These are phyloP conservation scores for Alexandromys oeconomus DNA, from an alignment of 2,797 vertebrate species.

Conservation along the genomic window DNA sequence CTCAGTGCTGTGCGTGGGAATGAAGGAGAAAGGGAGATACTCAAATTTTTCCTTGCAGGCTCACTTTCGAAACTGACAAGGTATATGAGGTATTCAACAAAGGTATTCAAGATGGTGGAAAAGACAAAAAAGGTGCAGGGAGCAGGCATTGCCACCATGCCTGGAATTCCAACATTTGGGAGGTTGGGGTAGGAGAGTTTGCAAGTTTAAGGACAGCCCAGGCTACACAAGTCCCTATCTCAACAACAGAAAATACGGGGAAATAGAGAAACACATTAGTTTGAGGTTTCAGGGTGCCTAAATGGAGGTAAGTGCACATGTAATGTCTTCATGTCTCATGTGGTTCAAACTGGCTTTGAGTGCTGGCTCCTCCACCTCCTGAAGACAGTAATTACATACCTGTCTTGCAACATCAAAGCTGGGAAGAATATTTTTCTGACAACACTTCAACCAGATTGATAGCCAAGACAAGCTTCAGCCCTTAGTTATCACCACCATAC, in stretches of 20 bases:
- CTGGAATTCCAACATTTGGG: not conserved
- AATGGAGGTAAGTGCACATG: not conserved
- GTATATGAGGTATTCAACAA: not conserved
- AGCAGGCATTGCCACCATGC: not conserved
- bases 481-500: not conserved
- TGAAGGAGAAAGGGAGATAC: not conserved
- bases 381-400: not conserved
- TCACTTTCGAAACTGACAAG: slow-evolving; percentile 24
- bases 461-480: not conserved
- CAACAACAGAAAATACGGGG: not conserved
- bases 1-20: not conserved
- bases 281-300: not conserved
- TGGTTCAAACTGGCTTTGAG: not conserved
- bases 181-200: not conserved
- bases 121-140: not conserved
- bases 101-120: not conserved
- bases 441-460: not conserved
- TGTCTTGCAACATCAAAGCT: not conserved
- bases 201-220: not conserved
- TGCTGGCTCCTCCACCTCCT: not conserved
- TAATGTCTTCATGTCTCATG: not conserved
- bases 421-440: not conserved
- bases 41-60: not conserved
- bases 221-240: not conserved
- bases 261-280: not conserved